Base-by-base conservation (phyloP, 2,113 vertebrate genomes). In the Proteles cristata region DNA sequence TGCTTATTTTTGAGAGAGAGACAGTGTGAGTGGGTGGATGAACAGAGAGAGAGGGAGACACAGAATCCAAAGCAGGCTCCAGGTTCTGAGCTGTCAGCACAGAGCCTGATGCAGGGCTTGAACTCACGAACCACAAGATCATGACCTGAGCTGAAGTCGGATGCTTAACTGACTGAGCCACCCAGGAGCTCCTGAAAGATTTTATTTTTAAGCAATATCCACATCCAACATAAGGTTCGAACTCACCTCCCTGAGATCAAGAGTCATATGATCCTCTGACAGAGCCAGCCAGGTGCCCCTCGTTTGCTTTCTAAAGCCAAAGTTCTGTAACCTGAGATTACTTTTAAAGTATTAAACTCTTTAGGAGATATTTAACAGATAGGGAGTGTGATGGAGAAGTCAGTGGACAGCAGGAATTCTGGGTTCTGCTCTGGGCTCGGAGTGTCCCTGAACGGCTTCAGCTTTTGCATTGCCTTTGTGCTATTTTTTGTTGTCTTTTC, bases 381-480 rank as follows among this genome's bases (percentile, higher is more conserved):
- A 1, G 21, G 45, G 53, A 21, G 12, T 4, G 12, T 23, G 45
- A 12, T 5, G 28, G 58, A 33, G 39, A 14, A 33, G 12, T n/a
- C 63, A 7, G 50, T 0, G 11, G 43, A 3, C 1, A 8, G 50
- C 16, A 0, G 63, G 31, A 0, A 33, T 17, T 48, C 17, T 14
- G 45, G 23, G 26, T 50, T 48, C 14, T 23, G 35, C 33, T 14
- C 8, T 26, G 50, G 39, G 31, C 4, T 43, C 4, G 2, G 33
- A 4, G 11, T 0, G 2, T 9, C 45, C 4, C 19, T 6, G 19
- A 39, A 23, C 2, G 0, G 0, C 1, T 7, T 5, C 35, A 2
- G 39, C 31, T 33, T 58, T 39, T 14, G 9, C 5, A 10, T 39
- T 11, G 14, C 35, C 17, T 35, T 2, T 1, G 25, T 48, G 21